phyloP scores from a whole-genome alignment of 2,113 vertebrate species.

The Hucho hucho region DNA sequence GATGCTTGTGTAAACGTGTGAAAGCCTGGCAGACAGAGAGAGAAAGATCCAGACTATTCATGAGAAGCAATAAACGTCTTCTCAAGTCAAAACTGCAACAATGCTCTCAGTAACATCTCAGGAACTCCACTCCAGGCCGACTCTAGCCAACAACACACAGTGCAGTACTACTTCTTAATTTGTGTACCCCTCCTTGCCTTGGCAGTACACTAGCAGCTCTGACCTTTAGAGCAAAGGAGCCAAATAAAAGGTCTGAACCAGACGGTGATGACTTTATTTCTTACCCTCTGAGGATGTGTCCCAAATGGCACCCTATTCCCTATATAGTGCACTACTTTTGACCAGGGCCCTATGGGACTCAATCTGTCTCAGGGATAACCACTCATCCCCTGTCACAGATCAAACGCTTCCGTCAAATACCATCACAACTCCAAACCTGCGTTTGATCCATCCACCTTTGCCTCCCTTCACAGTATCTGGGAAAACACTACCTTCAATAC shows the following conservation, averaged over 20 bases:
- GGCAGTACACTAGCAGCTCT: constrained; percentile 13
- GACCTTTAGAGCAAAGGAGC: constrained; percentile 34
- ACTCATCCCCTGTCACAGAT: constrained; percentile 27
- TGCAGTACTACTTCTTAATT: neutral
- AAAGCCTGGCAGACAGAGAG: too few relatives aligned
- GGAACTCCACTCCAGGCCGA: too few relatives aligned
- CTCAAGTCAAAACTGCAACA: too few relatives aligned
- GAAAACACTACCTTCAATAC: constrained; percentile 1
- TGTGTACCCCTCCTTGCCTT: neutral
- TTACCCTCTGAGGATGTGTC: neutral
- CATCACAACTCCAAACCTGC: constrained; percentile 23
- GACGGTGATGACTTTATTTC: constrained; percentile 27
- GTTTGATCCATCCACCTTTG: constrained; percentile 38
- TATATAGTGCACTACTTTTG: too few relatives aligned
- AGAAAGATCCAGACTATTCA: too few relatives aligned
- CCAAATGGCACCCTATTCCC: too few relatives aligned
- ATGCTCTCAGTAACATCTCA: too few relatives aligned
- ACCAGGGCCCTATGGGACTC: neutral
- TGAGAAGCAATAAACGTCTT: too few relatives aligned
- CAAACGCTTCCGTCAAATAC: constrained; percentile 41
- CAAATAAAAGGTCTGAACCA: constrained; percentile 28
- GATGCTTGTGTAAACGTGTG: neutral
- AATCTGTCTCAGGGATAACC: constrained; percentile 21
- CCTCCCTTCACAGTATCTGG: neutral
- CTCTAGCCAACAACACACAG: too few relatives aligned